Evolutionary conservation across 1,140 invertebrate species (phyloP), one percentile per base, ranked within the genome.

Genomic region (Hypothenemus hampei): DNA sequence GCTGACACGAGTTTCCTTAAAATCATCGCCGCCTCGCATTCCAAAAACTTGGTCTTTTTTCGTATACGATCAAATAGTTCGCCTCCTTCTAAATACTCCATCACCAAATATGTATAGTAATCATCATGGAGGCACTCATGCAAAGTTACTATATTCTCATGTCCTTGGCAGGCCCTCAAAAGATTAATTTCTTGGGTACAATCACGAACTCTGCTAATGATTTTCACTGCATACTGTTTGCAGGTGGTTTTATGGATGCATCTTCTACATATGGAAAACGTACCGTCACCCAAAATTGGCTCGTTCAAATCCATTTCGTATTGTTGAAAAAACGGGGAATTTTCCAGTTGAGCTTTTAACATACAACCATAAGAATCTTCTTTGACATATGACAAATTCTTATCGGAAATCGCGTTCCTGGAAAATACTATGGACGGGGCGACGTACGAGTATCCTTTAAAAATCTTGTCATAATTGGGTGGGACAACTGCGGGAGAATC

Each of bases 361-460:
- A 64, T 44, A n/a, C n/a, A n/a, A 21, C 48, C 60, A 13, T 62
- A 54, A 35, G 61, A 60, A 74, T 75, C 58, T 73, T 76, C 54
- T 75, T 74, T 48, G 36, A 60, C 46, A 48, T 51, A 35, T 59
- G n/a, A n/a, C 10, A 66, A 54, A 41, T 66, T 44, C 29, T 69
- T 64, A 59, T 86, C 81, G 46, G 83, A 89, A 57, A 93, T 82
- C 13, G 15, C 79, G 67, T 94, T 93, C 63, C 91, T 86, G 37
- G 85, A 84, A 70, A 94, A 92, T 37, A 93, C 72, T 46, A 95
- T 83, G 57, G 92, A 94, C 1, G 95, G 95, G 1, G 95, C 88
- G 20, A 98, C 88, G 74, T 93, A 98, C 0, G 93, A 97, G 69
- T 97, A 98, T 23, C 92, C 80, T 56, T 89, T 83, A 71, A 96